A percentile compares a stretch with the other conserved stretches of the same genome.
These are phyloP conservation scores for Lycaena phlaeas DNA, from an alignment of 2,888 invertebrate genomes.

Conservation along the genomic window DNA sequence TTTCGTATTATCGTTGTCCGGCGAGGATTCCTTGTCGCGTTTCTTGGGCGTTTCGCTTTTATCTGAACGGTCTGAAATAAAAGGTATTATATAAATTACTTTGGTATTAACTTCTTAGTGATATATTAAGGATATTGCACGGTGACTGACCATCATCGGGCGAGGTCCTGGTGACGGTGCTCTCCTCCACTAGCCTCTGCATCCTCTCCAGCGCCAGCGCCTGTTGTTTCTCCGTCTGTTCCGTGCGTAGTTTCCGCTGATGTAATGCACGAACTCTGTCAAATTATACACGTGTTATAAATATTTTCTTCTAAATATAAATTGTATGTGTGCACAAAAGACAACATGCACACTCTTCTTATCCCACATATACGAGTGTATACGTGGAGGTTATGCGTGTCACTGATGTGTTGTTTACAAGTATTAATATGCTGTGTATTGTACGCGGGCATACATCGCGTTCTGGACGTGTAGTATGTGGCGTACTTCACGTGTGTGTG, in stretches of 20 bases:
- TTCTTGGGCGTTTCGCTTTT: constrained; percentile 49
- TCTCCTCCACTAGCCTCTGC: constrained; percentile 61
- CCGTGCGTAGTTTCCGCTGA: constrained; percentile 81
- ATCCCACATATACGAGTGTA: no score
- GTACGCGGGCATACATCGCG: constrained; percentile 80
- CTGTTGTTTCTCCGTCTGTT: constrained; percentile 78
- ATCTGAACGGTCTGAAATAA: constrained; percentile 33
- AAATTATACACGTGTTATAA: not conserved
- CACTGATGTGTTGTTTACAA: no score
- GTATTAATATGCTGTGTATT: no score
- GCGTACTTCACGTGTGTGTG: constrained; percentile 80
- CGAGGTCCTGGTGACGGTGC: constrained; percentile 19
- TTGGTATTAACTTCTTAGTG: no score
- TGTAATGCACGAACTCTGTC: constrained; percentile 79
- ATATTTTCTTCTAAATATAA: not conserved
- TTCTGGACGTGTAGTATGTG: constrained; percentile 88
- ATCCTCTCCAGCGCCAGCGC: constrained; percentile 64
- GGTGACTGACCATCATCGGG: constrained; percentile 34
- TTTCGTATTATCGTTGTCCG: constrained; percentile 28
- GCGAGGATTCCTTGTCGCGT: constrained; percentile 32
- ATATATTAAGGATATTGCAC: no score
- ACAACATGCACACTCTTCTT: no score
- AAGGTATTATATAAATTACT: not conserved
- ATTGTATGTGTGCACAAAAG: no score
- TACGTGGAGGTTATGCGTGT: no score